Percentiles rank a stretch among this genome's conserved stretches.
phyloP scores from a whole-genome alignment of 2,797 vertebrate genomes.

The Paedocypris micromegethes region DNA sequence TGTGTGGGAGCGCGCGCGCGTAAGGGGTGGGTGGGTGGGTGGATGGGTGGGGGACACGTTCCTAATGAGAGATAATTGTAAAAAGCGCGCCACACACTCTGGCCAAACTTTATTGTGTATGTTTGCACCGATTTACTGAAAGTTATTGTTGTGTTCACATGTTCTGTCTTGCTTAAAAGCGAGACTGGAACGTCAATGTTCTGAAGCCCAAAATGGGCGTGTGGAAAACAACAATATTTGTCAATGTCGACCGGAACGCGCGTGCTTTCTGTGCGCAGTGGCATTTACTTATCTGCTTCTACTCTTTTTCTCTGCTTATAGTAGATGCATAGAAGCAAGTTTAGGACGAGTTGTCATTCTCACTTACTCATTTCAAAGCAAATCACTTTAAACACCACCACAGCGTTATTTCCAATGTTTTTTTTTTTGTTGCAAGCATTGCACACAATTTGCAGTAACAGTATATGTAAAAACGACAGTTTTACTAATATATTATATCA shows the following conservation, averaged over 20 bases:
- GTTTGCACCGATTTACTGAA: neutral
- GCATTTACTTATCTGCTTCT: too few relatives aligned
- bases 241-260: neutral
- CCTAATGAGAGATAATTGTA: neutral
- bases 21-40: neutral
- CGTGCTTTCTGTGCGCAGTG: neutral
- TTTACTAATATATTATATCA: too few relatives aligned
- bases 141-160: conserved; percentile 2
- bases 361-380: too few relatives aligned
- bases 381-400: too few relatives aligned
- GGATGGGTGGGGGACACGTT: neutral
- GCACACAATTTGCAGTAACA: too few relatives aligned
- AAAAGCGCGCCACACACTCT: neutral
- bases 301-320: too few relatives aligned
- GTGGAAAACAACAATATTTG: neutral
- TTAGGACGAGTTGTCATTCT: too few relatives aligned
- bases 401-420: too few relatives aligned
- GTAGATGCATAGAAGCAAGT: too few relatives aligned
- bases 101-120: neutral
- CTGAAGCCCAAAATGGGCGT: neutral
- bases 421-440: too few relatives aligned
- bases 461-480: too few relatives aligned
- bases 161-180: conserved; percentile 19
- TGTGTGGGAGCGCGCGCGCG: neutral
- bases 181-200: conserved; percentile 11